Percentiles rank a stretch among this genome's conserved stretches.
These are phyloP conservation scores for Sapajus apella DNA, from an alignment of 2,113 vertebrate species.

Conservation along the genomic window DNA sequence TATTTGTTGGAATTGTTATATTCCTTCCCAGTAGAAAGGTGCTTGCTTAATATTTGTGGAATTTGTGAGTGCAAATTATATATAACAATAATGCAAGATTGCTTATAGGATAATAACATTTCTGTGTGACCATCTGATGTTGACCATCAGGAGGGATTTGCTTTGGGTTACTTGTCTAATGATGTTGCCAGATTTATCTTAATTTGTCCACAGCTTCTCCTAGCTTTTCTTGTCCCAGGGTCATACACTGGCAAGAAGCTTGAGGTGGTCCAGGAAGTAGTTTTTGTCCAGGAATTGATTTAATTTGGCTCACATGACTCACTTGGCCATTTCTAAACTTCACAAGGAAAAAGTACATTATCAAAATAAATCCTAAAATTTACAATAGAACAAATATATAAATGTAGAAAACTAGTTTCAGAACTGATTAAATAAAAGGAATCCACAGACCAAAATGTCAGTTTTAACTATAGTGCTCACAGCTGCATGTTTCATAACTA, in stretches of 20 bases:
- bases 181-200: background rate
- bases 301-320: background rate
- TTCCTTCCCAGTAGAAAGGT: background rate
- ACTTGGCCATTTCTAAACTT: background rate
- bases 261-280: background rate
- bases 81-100: background rate
- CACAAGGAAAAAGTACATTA: background rate
- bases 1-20: background rate
- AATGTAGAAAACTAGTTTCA: background rate
- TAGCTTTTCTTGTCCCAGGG: background rate
- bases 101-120: background rate
- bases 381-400: background rate
- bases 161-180: background rate
- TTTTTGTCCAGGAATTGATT: background rate
- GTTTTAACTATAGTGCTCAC: background rate
- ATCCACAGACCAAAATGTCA: background rate
- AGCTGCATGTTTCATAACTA: background rate
- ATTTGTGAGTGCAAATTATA: background rate
- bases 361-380: conserved; percentile 17
- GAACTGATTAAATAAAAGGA: background rate
- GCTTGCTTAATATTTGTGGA: background rate
- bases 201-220: background rate
- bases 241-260: background rate
- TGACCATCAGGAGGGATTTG: background rate
- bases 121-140: background rate